Conservation (phyloP, 2,797 vertebrate genomes). For the Acrossocheilus wenchowensis region DNA sequence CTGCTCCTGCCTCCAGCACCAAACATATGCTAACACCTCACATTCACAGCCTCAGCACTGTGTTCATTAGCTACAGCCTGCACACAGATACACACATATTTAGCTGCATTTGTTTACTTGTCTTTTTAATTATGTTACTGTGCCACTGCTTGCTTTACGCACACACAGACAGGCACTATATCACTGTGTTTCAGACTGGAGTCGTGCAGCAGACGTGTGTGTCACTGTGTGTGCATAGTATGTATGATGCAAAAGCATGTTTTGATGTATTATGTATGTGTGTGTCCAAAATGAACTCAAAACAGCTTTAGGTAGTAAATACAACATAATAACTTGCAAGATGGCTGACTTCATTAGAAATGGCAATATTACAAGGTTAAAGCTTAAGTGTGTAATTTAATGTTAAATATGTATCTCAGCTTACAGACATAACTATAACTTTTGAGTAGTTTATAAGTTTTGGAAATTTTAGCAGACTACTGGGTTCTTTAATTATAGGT, state of each 20-base stretch:
- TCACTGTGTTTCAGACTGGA: background rate
- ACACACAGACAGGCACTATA: background rate
- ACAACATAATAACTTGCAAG: background rate
- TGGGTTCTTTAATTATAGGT: too few species aligned
- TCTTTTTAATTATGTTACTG: background rate
- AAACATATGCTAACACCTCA: conserved; percentile 28
- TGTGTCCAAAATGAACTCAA: background rate
- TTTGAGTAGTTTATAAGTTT: background rate
- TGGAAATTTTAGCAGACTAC: background rate
- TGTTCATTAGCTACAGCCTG: background rate
- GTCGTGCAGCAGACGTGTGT: background rate
- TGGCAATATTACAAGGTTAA: background rate
- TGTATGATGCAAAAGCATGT: background rate
- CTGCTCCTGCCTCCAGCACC: background rate
- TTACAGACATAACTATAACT: too few species aligned
- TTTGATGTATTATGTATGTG: background rate
- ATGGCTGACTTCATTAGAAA: background rate
- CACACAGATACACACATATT: background rate
- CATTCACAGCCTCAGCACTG: conserved; percentile 5
- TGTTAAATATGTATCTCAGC: background rate
- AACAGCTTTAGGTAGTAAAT: background rate
- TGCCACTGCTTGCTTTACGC: background rate
- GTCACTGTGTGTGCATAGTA: background rate
- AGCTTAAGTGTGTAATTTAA: background rate
- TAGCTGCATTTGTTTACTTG: background rate